A percentile compares a stretch with the other conserved stretches of the same genome.
Conservation (phyloP, 92 coral and sea anemone species). For the Epizoanthus scotinus region DNA sequence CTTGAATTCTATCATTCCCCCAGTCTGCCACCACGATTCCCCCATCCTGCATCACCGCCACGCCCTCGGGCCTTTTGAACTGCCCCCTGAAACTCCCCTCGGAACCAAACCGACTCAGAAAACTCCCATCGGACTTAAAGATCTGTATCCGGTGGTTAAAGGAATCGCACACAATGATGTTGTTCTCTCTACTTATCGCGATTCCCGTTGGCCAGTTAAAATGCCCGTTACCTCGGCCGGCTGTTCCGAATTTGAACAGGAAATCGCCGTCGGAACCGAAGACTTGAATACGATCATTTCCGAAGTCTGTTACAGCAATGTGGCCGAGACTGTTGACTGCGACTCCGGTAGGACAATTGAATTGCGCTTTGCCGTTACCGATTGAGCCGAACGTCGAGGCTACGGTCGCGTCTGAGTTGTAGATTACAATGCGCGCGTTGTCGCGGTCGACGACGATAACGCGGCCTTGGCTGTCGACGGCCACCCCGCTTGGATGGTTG, state of each 20-base stretch:
- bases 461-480: constrained; percentile 75
- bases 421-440: constrained; percentile 80
- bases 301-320: constrained; percentile 90
- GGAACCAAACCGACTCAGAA: constrained; percentile 70
- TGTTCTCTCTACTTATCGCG: constrained; percentile 73
- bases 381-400: constrained; percentile 83
- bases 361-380: constrained; percentile 87
- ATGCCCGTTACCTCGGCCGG: constrained; percentile 84
- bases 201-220: constrained; percentile 98
- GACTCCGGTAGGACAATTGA: constrained; percentile 86
- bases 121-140: constrained; percentile 85
- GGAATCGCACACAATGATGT: constrained; percentile 92
- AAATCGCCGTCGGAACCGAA: constrained; percentile 80
- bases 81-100: constrained; percentile 77
- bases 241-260: constrained; percentile 82
- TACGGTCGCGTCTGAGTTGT: constrained; percentile 65
- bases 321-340: constrained; percentile 83
- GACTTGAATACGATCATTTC: constrained; percentile 94
- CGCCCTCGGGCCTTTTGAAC: constrained; percentile 91
- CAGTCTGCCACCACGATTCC: constrained; percentile 89
- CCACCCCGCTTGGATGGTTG: constrained; percentile 85
- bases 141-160: constrained; percentile 92
- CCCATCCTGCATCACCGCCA: constrained; percentile 71
- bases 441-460: constrained; percentile 89
- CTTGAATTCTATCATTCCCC: constrained; percentile 97